Base-by-base conservation (phyloP, 2,113 vertebrate species). In the Turnix velox region DNA sequence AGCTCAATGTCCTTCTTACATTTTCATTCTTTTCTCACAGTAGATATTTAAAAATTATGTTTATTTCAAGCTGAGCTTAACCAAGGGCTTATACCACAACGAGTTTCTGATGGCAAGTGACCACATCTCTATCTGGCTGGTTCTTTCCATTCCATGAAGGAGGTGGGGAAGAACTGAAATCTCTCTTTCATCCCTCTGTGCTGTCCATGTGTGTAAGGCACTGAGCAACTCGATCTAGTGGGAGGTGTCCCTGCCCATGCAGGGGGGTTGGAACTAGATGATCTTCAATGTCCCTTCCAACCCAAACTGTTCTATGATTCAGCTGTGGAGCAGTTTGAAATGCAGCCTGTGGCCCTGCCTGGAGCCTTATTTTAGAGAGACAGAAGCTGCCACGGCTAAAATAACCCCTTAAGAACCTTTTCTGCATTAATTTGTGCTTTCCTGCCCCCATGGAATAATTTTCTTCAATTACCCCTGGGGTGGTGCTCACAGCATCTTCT, bases 61-160 rank as follows among this genome's bases (percentile, higher is more conserved):
- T 15, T 73, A 20, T 62, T 77, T 88, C 66, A 59, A 94, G 20
- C 51, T 33, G 27, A 37, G 35, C 10, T 83, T 35, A 37, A 11
- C 40, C 30, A 30, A 27, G 28, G 25, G 48, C 4, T 84, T 11
- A 10, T 16, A 6, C 14, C 72, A 33, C 46, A 15, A 16, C 30
- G 43, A 4, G 5, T 39, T 63, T 58, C 59, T 81, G 62, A 9
- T 1, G 12, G 25, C 22, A 30, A 31, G 74, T 20, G 84, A 12
- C 66, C 51, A 28, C 52, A 54, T 25, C 20, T 45, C 12, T 5
- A 7, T 15, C 61, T 65, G 62, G 7, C 9, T 35, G 71, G 30
- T 18, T 28, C 45, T 49, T 31, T 23, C 25, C 0, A 0, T 54
- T 88, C 14, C 39, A 4, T 4, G 19, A 0, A 23, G 87, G 61